Evolutionary conservation across 2,888 invertebrate species (phyloP).

Genomic region (Drosophila hamatofila): DNA sequence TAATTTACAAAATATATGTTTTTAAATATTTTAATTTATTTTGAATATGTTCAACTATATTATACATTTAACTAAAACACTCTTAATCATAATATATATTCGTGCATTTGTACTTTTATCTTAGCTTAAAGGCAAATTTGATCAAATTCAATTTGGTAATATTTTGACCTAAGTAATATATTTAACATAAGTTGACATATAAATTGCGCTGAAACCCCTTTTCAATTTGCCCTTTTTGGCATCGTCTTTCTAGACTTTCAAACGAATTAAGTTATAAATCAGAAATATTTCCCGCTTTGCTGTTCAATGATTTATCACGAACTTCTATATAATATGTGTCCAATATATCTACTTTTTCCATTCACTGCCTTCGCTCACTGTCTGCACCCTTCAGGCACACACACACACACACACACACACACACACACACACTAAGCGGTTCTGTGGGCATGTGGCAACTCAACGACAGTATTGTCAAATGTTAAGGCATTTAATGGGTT

Average conservation of each 20-base stretch:
- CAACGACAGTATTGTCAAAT: no score
- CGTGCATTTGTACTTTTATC: neutral
- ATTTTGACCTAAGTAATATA: neutral
- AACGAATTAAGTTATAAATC: slow-evolving; percentile 2
- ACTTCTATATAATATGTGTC: slow-evolving; percentile 9
- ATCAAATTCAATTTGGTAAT: neutral
- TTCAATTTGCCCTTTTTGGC: neutral
- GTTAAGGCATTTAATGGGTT: no score
- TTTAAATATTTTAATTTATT: no score
- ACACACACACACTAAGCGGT: no score
- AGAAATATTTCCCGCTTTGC: slow-evolving; percentile 2
- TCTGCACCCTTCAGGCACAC: slow-evolving; percentile 1
- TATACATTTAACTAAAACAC: no score
- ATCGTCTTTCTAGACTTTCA: neutral
- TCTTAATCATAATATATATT: neutral
- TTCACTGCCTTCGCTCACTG: slow-evolving; percentile 1
- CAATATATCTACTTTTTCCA: slow-evolving; percentile 11
- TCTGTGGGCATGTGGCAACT: no score
- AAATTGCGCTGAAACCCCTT: neutral
- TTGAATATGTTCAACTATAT: no score
- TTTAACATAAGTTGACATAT: neutral
- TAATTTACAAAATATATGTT: neutral
- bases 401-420: neutral
- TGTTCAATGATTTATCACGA: slow-evolving; percentile 18
- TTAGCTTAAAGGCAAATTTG: neutral